Evolutionary conservation across 2,797 vertebrate genomes (phyloP).

Genomic region (Rallus crepitans): DNA sequence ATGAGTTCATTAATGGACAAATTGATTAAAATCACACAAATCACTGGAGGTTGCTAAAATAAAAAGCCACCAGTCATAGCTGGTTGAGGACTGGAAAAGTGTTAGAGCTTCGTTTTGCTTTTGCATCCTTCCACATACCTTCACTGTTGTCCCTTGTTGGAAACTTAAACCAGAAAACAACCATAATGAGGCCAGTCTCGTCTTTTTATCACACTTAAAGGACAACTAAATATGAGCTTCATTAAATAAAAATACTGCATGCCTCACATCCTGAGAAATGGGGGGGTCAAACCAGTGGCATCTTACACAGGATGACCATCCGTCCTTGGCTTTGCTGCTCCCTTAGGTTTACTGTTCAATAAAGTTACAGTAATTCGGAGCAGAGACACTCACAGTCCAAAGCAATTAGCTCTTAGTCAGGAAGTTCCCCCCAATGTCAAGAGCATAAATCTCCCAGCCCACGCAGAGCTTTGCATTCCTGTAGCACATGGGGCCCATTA

Average conservation of each 20-base stretch:
- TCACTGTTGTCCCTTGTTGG: background rate
- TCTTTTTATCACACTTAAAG: background rate
- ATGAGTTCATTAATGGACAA: background rate
- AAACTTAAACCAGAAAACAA: background rate
- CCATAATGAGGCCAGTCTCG: background rate
- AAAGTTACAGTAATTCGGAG: background rate
- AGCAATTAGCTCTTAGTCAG: conserved; percentile 44
- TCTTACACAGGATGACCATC: fast-evolving
- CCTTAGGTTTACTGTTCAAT: background rate
- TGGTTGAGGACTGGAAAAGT: background rate
- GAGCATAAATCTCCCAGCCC: conserved; percentile 55
- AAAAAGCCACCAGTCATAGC: background rate
- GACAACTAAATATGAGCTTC: background rate
- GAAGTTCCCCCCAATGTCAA: conserved; percentile 17
- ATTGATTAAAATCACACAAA: background rate
- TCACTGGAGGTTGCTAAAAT: background rate
- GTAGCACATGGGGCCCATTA: conserved; percentile 58
- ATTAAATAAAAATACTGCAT: background rate
- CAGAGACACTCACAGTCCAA: conserved; percentile 48
- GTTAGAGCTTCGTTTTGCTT: background rate
- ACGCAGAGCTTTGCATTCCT: conserved; percentile 55
- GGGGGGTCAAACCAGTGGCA: background rate
- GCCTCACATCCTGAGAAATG: background rate
- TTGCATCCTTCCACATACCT: background rate
- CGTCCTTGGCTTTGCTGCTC: background rate